Conservation (phyloP, 2,888 invertebrate genomes). For the Escarpia spicata region DNA sequence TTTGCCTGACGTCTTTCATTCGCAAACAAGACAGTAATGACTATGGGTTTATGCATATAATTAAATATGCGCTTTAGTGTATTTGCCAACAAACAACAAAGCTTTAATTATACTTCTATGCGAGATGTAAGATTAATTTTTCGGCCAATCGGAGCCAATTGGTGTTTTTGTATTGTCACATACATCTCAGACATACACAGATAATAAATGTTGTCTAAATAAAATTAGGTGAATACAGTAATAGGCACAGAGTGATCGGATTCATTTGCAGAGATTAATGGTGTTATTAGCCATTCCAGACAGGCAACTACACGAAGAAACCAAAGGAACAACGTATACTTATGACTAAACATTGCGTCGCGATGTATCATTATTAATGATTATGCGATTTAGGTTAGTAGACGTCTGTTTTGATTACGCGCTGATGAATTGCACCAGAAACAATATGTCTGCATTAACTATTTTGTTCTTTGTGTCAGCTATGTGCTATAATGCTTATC, state of each 20-base stretch:
- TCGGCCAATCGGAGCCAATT: not conserved
- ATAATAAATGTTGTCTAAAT: not conserved
- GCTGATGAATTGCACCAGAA: not conserved
- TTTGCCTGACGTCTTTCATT: not conserved
- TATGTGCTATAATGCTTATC: too few relatives aligned
- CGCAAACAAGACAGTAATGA: not conserved
- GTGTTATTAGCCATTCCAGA: not conserved
- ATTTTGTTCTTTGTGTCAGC: too few relatives aligned
- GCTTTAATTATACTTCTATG: not conserved
- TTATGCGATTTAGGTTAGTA: not conserved
- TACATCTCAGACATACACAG: not conserved
- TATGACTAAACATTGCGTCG: not conserved
- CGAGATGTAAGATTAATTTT: not conserved
- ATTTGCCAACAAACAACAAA: not conserved
- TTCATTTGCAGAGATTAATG: not conserved
- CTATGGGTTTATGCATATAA: not conserved
- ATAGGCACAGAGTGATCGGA: not conserved
- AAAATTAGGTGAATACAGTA: not conserved
- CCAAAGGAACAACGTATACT: not conserved
- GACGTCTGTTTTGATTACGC: not conserved
- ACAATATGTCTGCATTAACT: too few relatives aligned
- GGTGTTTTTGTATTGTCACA: not conserved
- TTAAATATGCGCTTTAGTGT: not conserved
- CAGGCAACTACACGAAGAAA: not conserved
- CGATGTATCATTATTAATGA: not conserved